phyloP scores from a whole-genome alignment of 2,113 vertebrate species.

The Astur gentilis region DNA sequence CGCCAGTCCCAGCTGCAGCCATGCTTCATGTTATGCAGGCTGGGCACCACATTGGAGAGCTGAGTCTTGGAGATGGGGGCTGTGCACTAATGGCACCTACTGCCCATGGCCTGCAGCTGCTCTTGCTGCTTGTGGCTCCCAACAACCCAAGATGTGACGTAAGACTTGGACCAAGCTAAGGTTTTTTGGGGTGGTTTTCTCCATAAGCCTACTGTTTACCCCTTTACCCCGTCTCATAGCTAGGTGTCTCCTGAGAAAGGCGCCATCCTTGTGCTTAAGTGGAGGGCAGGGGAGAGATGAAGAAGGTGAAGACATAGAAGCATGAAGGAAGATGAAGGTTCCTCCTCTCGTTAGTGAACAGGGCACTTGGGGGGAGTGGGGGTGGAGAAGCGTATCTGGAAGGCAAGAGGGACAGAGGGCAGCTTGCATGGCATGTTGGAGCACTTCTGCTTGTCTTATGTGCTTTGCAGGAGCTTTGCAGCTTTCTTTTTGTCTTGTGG shows the following conservation, averaged over 20 bases:
- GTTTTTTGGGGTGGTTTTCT: neutral
- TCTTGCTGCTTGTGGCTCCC: neutral
- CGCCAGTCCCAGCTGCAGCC: neutral
- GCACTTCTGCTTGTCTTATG: neutral
- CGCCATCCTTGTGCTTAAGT: neutral
- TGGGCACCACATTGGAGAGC: neutral
- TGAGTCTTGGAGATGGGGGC: too few species aligned
- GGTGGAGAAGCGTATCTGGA: neutral
- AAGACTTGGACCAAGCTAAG: neutral
- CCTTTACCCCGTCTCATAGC: neutral
- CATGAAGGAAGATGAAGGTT: neutral
- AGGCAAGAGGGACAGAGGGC: neutral
- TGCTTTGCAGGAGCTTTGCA: neutral
- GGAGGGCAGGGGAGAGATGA: neutral
- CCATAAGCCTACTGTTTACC: fast-evolving
- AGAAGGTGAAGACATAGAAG: neutral
- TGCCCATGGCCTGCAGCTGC: neutral
- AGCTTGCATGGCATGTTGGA: neutral
- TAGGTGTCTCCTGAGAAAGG: neutral
- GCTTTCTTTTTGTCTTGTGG: neutral
- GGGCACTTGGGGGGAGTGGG: fast-evolving
- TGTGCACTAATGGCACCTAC: neutral
- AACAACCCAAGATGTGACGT: neutral
- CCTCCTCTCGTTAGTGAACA: neutral
- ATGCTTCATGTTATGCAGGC: neutral